Conservation (phyloP, 2,113 vertebrate genomes). For the Meleagris gallopavo region DNA sequence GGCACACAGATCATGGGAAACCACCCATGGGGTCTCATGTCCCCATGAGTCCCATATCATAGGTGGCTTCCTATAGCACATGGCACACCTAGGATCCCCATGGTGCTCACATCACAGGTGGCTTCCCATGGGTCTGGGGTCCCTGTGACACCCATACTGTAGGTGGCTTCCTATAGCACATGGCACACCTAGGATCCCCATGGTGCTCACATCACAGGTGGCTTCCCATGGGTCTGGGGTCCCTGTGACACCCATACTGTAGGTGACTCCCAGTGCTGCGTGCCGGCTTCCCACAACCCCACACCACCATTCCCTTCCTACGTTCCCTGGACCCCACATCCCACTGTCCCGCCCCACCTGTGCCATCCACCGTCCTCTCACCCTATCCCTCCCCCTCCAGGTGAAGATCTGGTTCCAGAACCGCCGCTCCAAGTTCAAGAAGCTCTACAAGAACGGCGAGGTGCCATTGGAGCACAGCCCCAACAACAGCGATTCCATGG, state of each 20-base stretch:
- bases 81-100: accelerated
- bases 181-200: accelerated
- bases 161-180: neutral
- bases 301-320: neutral
- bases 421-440: slow-evolving; percentile 98
- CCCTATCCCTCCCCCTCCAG: slow-evolving; percentile 65
- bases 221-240: accelerated
- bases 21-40: too few species aligned
- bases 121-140: accelerated
- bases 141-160: accelerated
- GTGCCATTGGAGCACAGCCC: slow-evolving; percentile 95
- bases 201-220: neutral
- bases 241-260: accelerated
- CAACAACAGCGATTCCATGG: slow-evolving; percentile 98
- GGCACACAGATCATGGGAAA: too few species aligned
- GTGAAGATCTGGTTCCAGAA: slow-evolving; percentile 99
- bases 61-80: neutral
- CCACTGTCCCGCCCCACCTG: accelerated
- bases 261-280: accelerated
- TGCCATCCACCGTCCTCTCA: neutral
- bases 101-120: neutral
- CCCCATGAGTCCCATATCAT: too few species aligned
- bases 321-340: accelerated
- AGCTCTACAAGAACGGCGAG: slow-evolving; percentile 97
- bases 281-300: accelerated